Evolutionary conservation across 2,113 vertebrate species (phyloP).

Genomic region (Ctenodactylus gundi): DNA sequence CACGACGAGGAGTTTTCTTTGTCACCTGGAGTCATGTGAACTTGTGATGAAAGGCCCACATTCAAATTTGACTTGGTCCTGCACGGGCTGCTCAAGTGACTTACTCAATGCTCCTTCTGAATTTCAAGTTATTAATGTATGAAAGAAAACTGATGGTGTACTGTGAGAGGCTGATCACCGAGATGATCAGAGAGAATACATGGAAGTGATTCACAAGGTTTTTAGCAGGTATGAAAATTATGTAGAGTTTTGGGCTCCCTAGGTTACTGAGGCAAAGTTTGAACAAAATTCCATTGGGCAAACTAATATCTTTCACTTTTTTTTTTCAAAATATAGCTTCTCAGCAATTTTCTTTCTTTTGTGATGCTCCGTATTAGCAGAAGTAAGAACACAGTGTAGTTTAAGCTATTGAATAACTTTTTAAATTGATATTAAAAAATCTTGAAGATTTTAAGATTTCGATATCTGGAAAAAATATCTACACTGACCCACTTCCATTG

Average conservation of each 20-base stretch:
- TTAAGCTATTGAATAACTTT: conserved; percentile 4
- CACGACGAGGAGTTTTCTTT: neutral
- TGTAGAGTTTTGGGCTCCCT: neutral
- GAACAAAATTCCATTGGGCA: conserved; percentile 1
- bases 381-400: neutral
- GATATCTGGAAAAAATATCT: conserved; percentile 1
- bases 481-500: no score
- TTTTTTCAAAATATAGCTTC: neutral
- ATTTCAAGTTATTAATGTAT: neutral
- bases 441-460: neutral
- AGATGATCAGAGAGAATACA: neutral
- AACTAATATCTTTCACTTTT: neutral
- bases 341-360: neutral
- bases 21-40: neutral
- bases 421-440: neutral
- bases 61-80: neutral
- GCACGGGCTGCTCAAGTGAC: neutral
- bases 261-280: neutral
- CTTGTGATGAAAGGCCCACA: neutral
- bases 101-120: neutral
- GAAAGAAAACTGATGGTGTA: neutral
- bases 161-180: neutral
- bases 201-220: neutral
- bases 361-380: neutral
- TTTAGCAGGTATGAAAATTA: neutral